phyloP scores from a whole-genome alignment of 2,888 invertebrate species.

The Anaspis maculata region DNA sequence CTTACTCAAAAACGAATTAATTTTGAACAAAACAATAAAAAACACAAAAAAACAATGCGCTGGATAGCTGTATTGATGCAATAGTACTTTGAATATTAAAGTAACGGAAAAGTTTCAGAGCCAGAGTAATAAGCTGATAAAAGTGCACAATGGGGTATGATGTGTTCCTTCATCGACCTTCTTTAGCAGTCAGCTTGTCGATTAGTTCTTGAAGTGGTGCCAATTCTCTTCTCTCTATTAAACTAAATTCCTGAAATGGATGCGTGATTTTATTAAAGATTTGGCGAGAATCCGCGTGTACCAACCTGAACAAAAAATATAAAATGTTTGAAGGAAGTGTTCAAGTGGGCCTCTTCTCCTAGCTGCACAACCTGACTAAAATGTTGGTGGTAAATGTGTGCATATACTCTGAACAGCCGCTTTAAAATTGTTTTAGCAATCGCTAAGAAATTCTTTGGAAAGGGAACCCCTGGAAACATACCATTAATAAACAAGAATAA shows the following conservation, averaged over 20 bases:
- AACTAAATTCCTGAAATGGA: constrained; percentile 81
- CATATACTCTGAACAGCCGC: constrained; percentile 96
- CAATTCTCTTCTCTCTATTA: constrained; percentile 93
- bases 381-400: constrained; percentile 99
- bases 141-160: no score
- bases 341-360: constrained; percentile 97
- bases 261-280: constrained; percentile 1
- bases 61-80: no score
- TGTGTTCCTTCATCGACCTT: constrained; percentile 79
- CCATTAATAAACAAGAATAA: constrained; percentile 5
- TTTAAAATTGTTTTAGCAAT: constrained; percentile 98
- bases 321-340: constrained; percentile 99
- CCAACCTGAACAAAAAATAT: constrained; percentile 90
- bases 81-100: no score
- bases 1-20: no score
- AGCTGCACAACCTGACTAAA: constrained; percentile 96
- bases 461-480: constrained; percentile 72
- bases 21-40: no score
- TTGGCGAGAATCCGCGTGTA: neutral
- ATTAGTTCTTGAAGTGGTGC: constrained; percentile 96
- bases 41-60: no score
- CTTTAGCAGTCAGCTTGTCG: constrained; percentile 88
- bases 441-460: constrained; percentile 93
- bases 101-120: no score
- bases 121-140: no score